These are phyloP conservation scores for Callyntrura guangdongensis DNA, from an alignment of 2,888 invertebrate genomes.

Conservation along the genomic window DNA sequence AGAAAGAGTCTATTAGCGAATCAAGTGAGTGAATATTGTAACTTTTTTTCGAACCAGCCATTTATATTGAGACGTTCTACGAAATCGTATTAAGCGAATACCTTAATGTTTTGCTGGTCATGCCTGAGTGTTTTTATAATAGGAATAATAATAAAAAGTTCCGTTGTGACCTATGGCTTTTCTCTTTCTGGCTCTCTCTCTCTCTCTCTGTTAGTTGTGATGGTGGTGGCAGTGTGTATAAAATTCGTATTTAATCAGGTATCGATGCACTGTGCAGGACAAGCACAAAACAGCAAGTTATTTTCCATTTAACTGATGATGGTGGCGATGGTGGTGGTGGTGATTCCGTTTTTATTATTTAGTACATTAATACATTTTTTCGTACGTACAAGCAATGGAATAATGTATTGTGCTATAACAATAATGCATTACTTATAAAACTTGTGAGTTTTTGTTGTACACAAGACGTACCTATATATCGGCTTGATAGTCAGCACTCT, in stretches of 20 bases:
- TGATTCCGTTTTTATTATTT: slow-evolving; percentile 48
- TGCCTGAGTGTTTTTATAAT: slow-evolving; percentile 31
- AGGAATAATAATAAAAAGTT: slow-evolving; percentile 30
- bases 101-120: too few relatives aligned
- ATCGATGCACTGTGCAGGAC: neutral
- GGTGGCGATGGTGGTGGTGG: slow-evolving; percentile 7
- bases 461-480: neutral
- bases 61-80: slow-evolving; percentile 19
- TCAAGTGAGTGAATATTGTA: slow-evolving; percentile 27
- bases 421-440: slow-evolving; percentile 9
- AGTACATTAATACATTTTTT: slow-evolving; percentile 34
- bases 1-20: slow-evolving; percentile 11
- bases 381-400: too few relatives aligned
- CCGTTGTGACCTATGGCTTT: slow-evolving; percentile 61
- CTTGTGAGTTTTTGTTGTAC: neutral
- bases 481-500: slow-evolving; percentile 15
- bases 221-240: slow-evolving; percentile 2
- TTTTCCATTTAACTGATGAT: slow-evolving; percentile 34
- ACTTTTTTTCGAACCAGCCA: slow-evolving; percentile 52
- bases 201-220: neutral
- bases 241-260: slow-evolving; percentile 46
- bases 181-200: slow-evolving; percentile 25
- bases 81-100: slow-evolving; percentile 13
- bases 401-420: too few relatives aligned
- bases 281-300: slow-evolving; percentile 2